Evolutionary conservation across 37 sponge, comb jelly and placozoan genomes (phyloP).

Genomic region (Bolinopsis microptera): DNA sequence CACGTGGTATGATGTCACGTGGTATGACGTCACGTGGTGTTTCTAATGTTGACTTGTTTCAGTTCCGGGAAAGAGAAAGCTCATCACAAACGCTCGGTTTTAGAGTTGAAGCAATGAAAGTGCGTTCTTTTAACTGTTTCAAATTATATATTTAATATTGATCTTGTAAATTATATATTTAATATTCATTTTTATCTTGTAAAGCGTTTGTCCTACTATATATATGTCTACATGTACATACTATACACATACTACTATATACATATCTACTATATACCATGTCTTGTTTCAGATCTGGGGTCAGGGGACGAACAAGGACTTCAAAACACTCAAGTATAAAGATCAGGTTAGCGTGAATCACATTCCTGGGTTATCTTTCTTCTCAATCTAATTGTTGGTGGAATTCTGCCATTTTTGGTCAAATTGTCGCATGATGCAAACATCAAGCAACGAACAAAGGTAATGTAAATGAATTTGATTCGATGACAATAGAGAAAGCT

Average conservation of each 20-base stretch:
- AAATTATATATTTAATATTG: too few species aligned
- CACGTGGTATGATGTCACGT: background rate
- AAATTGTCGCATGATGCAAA: background rate
- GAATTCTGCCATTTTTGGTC: background rate
- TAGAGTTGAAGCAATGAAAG: constrained; percentile 15
- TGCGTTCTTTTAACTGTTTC: background rate
- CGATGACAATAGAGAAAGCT: background rate
- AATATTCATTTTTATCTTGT: too few species aligned
- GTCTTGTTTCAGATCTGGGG: constrained; percentile 12
- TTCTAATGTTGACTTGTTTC: background rate
- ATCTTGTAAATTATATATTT: too few species aligned
- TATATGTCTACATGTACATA: too few species aligned
- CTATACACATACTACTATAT: too few species aligned
- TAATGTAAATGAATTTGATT: background rate
- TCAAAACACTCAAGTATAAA: constrained; percentile 30
- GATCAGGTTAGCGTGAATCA: constrained; percentile 1
- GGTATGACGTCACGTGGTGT: background rate
- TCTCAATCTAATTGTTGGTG: background rate
- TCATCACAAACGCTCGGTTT: constrained; percentile 9
- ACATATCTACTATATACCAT: too few species aligned
- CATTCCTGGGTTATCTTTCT: too few species aligned
- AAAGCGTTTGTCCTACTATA: too few species aligned
- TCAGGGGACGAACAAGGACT: constrained; percentile 24
- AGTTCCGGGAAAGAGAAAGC: constrained; percentile 13
- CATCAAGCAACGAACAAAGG: background rate